Conservation (phyloP, 2,797 vertebrate species). For the Molossus alvarezi region DNA sequence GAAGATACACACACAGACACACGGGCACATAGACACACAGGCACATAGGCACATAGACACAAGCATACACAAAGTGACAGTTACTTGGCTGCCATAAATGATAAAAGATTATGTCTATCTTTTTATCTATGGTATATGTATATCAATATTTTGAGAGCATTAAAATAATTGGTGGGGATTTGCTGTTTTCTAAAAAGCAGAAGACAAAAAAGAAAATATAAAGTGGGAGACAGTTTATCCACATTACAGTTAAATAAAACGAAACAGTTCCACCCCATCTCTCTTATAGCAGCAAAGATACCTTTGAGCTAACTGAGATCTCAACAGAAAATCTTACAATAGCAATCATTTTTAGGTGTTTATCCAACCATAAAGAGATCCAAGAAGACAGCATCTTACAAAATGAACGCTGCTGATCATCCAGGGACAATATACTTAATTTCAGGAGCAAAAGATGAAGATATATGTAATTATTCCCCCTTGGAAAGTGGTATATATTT, state of each 20-base stretch:
- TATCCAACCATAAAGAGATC: slow-evolving; percentile 41
- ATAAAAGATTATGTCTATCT: not conserved
- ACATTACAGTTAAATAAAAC: slow-evolving; percentile 65
- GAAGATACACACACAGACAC: not conserved
- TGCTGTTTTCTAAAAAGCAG: slow-evolving; percentile 64
- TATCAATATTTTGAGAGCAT: slow-evolving; percentile 56
- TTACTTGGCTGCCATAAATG: not conserved
- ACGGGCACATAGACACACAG: not conserved
- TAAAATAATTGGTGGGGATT: not conserved
- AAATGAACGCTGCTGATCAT: slow-evolving; percentile 60
- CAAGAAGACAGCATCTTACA: not conserved
- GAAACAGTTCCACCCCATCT: not conserved
- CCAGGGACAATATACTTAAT: not conserved
- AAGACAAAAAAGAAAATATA: not conserved
- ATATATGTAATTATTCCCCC: not conserved
- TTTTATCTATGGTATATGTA: not conserved
- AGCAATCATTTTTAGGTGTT: slow-evolving; percentile 47
- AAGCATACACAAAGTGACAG: not conserved
- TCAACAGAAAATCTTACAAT: slow-evolving; percentile 64
- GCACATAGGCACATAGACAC: not conserved
- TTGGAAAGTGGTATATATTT: slow-evolving; percentile 38
- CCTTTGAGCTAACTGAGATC: slow-evolving; percentile 42
- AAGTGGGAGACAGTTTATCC: slow-evolving; percentile 56
- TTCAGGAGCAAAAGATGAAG: slow-evolving; percentile 54
- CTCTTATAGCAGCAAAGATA: not conserved